Evolutionary conservation across 2,113 vertebrate species (phyloP).

Genomic region (Theropithecus gelada): DNA sequence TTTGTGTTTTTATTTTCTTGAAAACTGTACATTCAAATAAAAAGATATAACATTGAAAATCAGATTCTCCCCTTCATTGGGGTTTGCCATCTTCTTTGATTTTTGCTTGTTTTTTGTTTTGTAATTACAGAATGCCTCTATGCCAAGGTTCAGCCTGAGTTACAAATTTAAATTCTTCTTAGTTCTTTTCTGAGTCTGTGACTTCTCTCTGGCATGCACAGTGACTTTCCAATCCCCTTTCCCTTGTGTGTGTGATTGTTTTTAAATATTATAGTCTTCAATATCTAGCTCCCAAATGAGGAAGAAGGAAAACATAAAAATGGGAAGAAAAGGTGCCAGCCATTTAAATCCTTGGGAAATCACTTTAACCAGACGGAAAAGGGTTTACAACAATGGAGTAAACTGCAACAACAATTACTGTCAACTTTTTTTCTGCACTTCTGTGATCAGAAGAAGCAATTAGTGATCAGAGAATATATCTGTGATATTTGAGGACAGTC

Average conservation of each 20-base stretch:
- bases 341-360: background rate
- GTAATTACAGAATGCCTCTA: background rate
- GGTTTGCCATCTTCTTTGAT: background rate
- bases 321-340: background rate
- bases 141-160: background rate
- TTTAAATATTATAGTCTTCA: background rate
- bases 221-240: background rate
- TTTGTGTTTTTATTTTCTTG: background rate
- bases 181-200: background rate
- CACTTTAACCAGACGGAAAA: no score
- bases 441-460: background rate
- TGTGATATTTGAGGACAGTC: background rate
- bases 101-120: background rate
- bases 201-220: background rate
- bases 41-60: background rate
- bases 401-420: background rate
- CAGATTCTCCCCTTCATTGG: background rate
- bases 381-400: background rate
- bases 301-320: background rate
- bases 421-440: background rate
- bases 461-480: background rate
- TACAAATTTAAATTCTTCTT: background rate
- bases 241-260: background rate
- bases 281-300: background rate
- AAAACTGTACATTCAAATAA: background rate